Percentiles rank a stretch among this genome's conserved stretches.
Evolutionary conservation across 1,140 invertebrate genomes (phyloP).

Genomic region (Drosophila trapezifrons): DNA sequence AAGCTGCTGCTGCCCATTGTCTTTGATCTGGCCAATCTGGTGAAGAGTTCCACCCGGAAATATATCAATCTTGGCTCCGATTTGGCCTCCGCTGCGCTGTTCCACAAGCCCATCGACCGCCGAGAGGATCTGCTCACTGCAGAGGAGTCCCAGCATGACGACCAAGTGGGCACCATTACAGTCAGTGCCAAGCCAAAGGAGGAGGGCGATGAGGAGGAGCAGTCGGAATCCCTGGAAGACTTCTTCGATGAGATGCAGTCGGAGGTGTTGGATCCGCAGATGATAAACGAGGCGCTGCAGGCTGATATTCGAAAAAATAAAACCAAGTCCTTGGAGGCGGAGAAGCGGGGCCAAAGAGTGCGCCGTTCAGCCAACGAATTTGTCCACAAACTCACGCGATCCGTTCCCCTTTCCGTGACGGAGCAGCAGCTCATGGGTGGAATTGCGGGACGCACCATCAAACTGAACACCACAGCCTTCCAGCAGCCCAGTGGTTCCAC

Average conservation of each 20-base stretch:
- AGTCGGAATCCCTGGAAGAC: constrained; percentile 48
- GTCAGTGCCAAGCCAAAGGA: constrained; percentile 21
- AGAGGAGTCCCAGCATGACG: constrained; percentile 53
- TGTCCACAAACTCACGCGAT: constrained; percentile 74
- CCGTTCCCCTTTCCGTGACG: constrained; percentile 64
- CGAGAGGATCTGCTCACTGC: constrained; percentile 52
- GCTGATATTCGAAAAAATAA: constrained; percentile 8
- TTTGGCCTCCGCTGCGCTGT: constrained; percentile 75
- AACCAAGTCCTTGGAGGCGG: constrained; percentile 1
- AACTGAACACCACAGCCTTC: constrained; percentile 73
- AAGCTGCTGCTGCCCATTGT: constrained; percentile 87
- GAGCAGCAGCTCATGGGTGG: constrained; percentile 68
- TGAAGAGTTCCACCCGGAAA: constrained; percentile 84
- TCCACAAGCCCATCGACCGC: constrained; percentile 31
- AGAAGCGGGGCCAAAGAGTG: constrained; percentile 25
- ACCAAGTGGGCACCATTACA: constrained; percentile 64
- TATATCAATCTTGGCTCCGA: constrained; percentile 82
- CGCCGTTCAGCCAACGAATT: constrained; percentile 66
- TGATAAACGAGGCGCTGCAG: constrained; percentile 74
- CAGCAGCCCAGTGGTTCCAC: constrained; percentile 45
- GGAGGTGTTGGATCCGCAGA: constrained; percentile 73
- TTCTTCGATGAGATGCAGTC: constrained; percentile 72
- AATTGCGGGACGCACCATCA: constrained; percentile 62
- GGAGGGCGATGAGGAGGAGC: background rate
- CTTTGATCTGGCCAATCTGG: constrained; percentile 87